Conservation (phyloP, 2,113 vertebrate genomes). For the Micronycteris hirsuta region DNA sequence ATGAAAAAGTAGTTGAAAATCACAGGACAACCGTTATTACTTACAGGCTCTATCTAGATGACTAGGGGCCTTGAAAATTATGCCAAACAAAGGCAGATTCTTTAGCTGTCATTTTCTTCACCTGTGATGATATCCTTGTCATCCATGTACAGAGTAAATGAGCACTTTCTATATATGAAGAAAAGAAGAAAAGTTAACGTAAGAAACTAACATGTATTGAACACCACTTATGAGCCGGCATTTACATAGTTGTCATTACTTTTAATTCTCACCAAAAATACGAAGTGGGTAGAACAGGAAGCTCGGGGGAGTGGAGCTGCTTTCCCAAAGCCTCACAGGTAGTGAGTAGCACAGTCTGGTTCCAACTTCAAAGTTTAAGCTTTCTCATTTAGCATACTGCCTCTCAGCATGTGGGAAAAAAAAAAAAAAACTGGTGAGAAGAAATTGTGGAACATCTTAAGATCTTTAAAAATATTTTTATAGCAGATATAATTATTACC, state of each 20-base stretch:
- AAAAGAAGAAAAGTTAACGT: background rate
- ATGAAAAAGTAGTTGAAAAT: background rate
- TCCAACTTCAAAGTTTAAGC: background rate
- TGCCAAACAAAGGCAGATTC: background rate
- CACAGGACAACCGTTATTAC: background rate
- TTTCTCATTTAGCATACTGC: background rate
- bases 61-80: background rate
- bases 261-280: background rate
- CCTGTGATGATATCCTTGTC: background rate
- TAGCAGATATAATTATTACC: background rate
- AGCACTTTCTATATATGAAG: background rate
- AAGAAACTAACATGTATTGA: background rate
- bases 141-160: background rate
- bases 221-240: background rate
- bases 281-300: background rate
- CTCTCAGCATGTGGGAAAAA: background rate
- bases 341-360: background rate
- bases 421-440: background rate
- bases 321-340: background rate
- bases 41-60: background rate
- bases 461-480: slow-evolving; percentile 20
- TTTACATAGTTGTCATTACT: background rate
- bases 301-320: background rate
- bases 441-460: background rate
- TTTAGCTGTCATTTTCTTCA: background rate